Percentiles rank a stretch among this genome's conserved stretches.
Evolutionary conservation across 2,113 vertebrate species (phyloP).

Genomic region (Aptenodytes forsteri): DNA sequence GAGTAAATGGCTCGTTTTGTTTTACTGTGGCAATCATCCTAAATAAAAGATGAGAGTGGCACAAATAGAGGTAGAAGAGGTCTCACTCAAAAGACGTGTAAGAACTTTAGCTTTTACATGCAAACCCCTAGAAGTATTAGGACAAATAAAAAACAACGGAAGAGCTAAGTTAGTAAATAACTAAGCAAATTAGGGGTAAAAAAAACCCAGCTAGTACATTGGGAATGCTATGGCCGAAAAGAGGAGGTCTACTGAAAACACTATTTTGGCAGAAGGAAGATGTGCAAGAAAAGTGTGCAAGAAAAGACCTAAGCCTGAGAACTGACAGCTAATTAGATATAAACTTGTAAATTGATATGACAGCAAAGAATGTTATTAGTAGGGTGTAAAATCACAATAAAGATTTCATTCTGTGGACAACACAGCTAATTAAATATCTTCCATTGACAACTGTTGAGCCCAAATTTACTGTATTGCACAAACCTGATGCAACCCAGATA

Average conservation of each 20-base stretch:
- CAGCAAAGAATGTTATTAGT: not conserved
- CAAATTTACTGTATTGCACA: not conserved
- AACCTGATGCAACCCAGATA: not conserved
- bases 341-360: not conserved
- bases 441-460: not conserved
- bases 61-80: accelerated
- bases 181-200: not conserved
- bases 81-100: accelerated
- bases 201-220: accelerated
- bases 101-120: not conserved
- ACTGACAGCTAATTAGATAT: constrained; percentile 1
- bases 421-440: not conserved
- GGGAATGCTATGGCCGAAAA: not conserved
- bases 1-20: not conserved
- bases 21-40: not conserved
- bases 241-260: not conserved
- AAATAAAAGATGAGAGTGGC: not conserved
- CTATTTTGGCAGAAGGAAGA: not conserved
- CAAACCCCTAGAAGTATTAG: not conserved
- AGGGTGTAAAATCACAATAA: not conserved
- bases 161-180: not conserved
- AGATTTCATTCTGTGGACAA: not conserved
- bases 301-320: not conserved
- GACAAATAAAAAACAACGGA: not conserved
- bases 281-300: not conserved